Conservation (phyloP, 2,888 invertebrate genomes). For the Steinernema scapterisci region DNA sequence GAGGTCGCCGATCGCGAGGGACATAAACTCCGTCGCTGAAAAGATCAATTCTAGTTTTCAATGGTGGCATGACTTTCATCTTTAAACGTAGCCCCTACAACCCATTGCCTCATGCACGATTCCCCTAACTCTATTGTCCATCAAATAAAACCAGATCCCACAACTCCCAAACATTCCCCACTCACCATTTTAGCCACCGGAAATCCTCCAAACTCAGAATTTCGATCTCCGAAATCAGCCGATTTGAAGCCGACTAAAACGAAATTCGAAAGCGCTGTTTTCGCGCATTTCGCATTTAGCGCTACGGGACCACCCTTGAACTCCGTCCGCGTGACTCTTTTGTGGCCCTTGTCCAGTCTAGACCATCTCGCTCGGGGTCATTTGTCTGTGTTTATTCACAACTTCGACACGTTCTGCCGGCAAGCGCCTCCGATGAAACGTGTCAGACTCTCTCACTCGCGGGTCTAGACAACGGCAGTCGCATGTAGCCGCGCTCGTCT, state of each 20-base stretch:
- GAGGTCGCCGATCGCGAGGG: neutral
- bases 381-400: neutral
- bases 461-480: neutral
- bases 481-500: neutral
- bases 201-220: too few species aligned
- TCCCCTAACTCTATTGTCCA: too few species aligned
- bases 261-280: neutral
- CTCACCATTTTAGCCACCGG: too few species aligned
- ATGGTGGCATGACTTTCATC: too few species aligned
- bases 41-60: too few species aligned
- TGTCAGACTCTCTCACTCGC: neutral
- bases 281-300: neutral
- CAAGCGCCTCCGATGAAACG: neutral
- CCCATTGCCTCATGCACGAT: too few species aligned
- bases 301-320: neutral
- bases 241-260: too few species aligned
- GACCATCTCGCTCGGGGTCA: neutral
- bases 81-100: too few species aligned
- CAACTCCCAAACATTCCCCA: too few species aligned
- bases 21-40: neutral
- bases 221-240: too few species aligned
- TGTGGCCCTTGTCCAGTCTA: neutral
- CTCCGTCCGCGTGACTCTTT: neutral
- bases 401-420: neutral
- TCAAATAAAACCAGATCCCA: too few species aligned